Base-by-base conservation (phyloP, 1,140 invertebrate genomes). In the Papilio xuthus region DNA sequence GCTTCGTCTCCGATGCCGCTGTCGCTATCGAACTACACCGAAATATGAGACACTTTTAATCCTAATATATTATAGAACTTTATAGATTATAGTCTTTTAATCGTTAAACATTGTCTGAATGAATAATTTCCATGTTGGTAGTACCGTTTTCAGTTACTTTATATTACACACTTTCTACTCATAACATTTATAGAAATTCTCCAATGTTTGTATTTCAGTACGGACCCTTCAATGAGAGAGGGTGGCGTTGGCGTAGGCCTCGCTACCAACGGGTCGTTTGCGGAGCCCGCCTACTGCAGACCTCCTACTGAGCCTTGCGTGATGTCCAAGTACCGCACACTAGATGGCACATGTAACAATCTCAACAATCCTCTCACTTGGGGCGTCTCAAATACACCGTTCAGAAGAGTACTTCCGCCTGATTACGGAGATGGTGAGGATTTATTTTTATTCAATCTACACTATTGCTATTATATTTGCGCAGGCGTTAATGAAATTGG, bases 331-430 rank as follows among this genome's bases (percentile, higher is more conserved):
- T 99, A 97, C 89, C 90, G 98, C 77, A 95, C 94, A 0, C 94
- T 96, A 20, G 96, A 98, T 83, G 98, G 98, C 0, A 95, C 95
- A 42, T 98, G 98, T 88, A 98, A 98, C 89, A 98, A 97, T 90
- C 87, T 96, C 20, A 78, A 94, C 10, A 91, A 97, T 82, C 95
- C 96, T 0, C 87, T 92, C 6, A 92, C 92, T 1, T 97, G 95
- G 94, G 98, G 98, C 0, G 95, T 96, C 0, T 95, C 97, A 0
- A 96, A 96, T 86, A 97, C 95, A 15, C 96, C 98, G 0, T 98
- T 98, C 83, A 93, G 96, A 56, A 95, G 98, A 63, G 94, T 92
- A 28, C 83, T 95, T 1, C 92, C 94, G 0, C 96, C 99, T 0
- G 95, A 96, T 85, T 98, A 98, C 88, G 95, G 95, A 2, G 97